Evolutionary conservation across 35 echinoderm and acorn worm species (phyloP).

Genomic region (Apostichopus californicus): DNA sequence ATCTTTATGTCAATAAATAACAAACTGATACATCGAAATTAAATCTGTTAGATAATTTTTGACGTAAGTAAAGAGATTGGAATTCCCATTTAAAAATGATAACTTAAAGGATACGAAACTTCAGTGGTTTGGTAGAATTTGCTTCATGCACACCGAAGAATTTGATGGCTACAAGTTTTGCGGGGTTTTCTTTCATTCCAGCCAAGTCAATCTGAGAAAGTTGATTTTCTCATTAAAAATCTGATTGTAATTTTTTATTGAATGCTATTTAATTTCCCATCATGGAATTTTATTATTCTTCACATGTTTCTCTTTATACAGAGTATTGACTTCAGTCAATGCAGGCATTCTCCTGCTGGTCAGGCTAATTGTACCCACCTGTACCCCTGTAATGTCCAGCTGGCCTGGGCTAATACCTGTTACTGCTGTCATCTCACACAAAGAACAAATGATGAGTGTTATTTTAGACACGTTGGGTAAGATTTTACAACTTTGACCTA

Average conservation of each 20-base stretch:
- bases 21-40: no score
- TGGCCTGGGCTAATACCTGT: conserved; percentile 43
- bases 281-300: no score
- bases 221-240: no score
- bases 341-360: conserved; percentile 41
- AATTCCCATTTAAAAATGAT: no score
- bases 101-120: no score
- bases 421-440: conserved; percentile 55
- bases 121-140: no score
- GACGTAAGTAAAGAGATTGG: no score
- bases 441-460: conserved; percentile 27
- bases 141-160: not conserved
- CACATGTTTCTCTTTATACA: not conserved
- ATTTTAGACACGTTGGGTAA: conserved; percentile 60
- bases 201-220: no score
- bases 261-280: no score
- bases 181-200: not conserved
- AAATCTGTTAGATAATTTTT: no score
- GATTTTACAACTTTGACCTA: not conserved
- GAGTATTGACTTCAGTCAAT: conserved; percentile 42
- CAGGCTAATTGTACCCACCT: conserved; percentile 56
- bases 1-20: no score
- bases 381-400: conserved; percentile 54
- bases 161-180: not conserved
- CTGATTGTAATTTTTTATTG: no score